phyloP scores from a whole-genome alignment of 2,888 invertebrate species.

The Chymomyza caudatula region DNA sequence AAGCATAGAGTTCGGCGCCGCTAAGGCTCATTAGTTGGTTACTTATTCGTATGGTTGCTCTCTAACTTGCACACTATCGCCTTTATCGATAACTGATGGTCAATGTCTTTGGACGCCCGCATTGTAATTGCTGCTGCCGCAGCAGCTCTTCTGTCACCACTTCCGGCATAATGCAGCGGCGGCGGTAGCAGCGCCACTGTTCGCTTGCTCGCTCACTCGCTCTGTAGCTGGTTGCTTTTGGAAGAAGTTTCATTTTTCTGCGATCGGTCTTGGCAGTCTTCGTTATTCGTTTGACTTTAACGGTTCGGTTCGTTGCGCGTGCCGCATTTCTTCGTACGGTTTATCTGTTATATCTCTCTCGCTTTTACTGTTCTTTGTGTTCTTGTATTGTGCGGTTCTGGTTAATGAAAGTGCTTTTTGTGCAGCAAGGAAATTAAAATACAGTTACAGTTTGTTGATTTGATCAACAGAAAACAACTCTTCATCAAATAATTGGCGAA shows the following conservation, averaged over 20 bases:
- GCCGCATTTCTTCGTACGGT: not conserved
- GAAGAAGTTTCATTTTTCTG: conserved; percentile 46
- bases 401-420: conserved; percentile 25
- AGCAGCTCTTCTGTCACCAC: conserved; percentile 18
- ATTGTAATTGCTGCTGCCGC: conserved; percentile 58
- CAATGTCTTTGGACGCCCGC: conserved; percentile 51
- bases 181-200: no score
- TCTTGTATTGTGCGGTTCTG: conserved; percentile 17
- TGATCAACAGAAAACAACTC: not conserved
- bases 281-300: conserved; percentile 63
- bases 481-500: conserved; percentile 7
- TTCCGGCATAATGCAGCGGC: conserved; percentile 36
- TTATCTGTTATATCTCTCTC: not conserved
- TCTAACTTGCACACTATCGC: conserved; percentile 52
- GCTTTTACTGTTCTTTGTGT: conserved; percentile 27
- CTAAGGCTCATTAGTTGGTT: conserved; percentile 70
- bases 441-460: not conserved
- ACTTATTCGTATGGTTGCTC: conserved; percentile 53
- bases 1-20: conserved; percentile 37
- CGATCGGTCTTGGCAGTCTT: conserved; percentile 45
- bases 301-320: conserved; percentile 45
- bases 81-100: conserved; percentile 64
- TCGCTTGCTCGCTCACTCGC: conserved; percentile 35
- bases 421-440: not conserved
- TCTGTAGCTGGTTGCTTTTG: conserved; percentile 28